These are phyloP conservation scores for Solenopsis fugax DNA, from an alignment of 1,140 invertebrate species.

Conservation along the genomic window DNA sequence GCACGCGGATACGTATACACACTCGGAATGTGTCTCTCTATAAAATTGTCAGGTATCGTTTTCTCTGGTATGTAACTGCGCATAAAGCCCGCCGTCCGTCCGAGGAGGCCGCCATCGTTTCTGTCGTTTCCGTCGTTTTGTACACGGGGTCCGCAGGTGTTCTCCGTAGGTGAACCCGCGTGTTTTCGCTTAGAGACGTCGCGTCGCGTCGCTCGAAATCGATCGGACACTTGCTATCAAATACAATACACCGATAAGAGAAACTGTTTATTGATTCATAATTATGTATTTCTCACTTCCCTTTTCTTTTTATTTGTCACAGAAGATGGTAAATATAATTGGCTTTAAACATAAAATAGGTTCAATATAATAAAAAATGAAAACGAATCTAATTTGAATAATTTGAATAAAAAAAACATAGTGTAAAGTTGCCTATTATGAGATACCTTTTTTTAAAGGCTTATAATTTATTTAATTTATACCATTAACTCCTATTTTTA, in stretches of 20 bases:
- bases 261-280: constrained; percentile 3
- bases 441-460: no score
- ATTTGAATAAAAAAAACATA: no score
- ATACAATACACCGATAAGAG: neutral
- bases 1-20: constrained; percentile 5
- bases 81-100: constrained; percentile 39
- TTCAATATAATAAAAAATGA: neutral
- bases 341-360: neutral
- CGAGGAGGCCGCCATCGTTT: neutral
- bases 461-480: no score
- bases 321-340: neutral
- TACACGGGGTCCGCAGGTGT: neutral
- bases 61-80: constrained; percentile 30
- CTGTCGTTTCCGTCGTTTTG: constrained; percentile 7
- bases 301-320: neutral
- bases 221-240: constrained; percentile 3
- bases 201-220: constrained; percentile 11
- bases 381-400: neutral
- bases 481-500: no score
- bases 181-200: neutral
- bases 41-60: constrained; percentile 61
- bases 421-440: no score
- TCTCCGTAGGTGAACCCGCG: neutral
- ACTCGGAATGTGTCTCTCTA: constrained; percentile 36
- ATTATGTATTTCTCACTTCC: neutral